phyloP scores from a whole-genome alignment of 2,888 invertebrate genomes.

The Allacma fusca region DNA sequence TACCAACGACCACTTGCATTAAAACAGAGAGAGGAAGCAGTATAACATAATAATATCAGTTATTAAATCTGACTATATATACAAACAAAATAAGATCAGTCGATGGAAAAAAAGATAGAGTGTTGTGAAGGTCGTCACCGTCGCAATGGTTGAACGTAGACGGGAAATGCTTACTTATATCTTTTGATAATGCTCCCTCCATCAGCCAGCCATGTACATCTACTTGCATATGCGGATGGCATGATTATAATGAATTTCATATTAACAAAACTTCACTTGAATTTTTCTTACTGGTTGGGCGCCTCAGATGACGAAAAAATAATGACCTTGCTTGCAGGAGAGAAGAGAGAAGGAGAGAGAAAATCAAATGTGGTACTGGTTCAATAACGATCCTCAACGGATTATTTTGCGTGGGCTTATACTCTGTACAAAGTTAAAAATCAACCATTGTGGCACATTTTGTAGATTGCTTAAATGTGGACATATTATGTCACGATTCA shows the following conservation, averaged over 20 bases:
- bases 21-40: not conserved
- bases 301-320: constrained; percentile 19
- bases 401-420: constrained; percentile 37
- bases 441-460: not conserved
- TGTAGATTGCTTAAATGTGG: not conserved
- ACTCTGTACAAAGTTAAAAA: not conserved
- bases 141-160: constrained; percentile 32
- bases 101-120: constrained; percentile 21
- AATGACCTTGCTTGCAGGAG: constrained; percentile 33
- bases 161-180: constrained; percentile 40
- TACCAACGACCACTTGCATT: not conserved
- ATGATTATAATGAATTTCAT: not conserved
- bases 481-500: constrained; percentile 37
- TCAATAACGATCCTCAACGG: constrained; percentile 34
- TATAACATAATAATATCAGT: not conserved
- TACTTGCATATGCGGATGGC: not conserved
- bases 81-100: constrained; percentile 10
- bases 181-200: not conserved
- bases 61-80: not conserved
- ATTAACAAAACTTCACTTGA: not conserved
- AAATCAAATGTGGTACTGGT: constrained; percentile 31
- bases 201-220: not conserved
- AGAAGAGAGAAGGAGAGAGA: constrained; percentile 8
- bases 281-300: not conserved
- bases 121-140: constrained; percentile 34